Evolutionary conservation across 2,888 invertebrate genomes (phyloP).

Genomic region (Pterobdella sp.): DNA sequence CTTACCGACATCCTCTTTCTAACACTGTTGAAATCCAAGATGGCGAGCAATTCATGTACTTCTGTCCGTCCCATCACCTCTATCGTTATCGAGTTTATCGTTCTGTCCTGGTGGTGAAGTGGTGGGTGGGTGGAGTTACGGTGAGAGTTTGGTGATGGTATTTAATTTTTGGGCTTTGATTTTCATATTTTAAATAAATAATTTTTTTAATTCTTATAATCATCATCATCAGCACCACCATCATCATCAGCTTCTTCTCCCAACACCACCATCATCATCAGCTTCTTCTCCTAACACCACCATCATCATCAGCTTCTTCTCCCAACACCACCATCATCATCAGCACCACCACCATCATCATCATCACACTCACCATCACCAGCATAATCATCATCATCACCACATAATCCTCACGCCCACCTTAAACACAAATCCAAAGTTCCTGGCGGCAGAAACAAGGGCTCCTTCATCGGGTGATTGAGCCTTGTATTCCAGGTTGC

Average conservation of each 20-base stretch:
- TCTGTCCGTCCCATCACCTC: slow-evolving; percentile 55
- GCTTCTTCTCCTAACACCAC: background rate
- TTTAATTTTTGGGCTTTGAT: no score
- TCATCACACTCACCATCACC: background rate
- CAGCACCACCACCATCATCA: background rate
- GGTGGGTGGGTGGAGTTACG: no score
- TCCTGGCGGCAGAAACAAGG: slow-evolving; percentile 89
- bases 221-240: background rate
- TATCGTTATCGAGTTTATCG: slow-evolving; percentile 55
- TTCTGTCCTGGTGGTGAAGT: slow-evolving; percentile 52
- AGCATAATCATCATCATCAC: background rate
- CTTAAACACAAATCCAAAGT: slow-evolving; percentile 96
- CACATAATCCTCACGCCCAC: slow-evolving; percentile 54
- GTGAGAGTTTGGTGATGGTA: no score
- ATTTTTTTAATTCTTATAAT: background rate
- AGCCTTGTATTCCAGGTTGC: slow-evolving; percentile 60
- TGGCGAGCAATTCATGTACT: slow-evolving; percentile 83
- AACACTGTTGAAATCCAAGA: slow-evolving; percentile 97
- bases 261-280: background rate
- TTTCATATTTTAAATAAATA: background rate
- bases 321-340: background rate
- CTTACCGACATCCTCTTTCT: slow-evolving; percentile 95
- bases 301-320: background rate
- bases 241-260: slow-evolving; percentile 48
- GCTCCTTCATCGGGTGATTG: slow-evolving; percentile 98